These are phyloP conservation scores for Ranitomeya imitator DNA, from an alignment of 2,113 vertebrate genomes.

Conservation along the genomic window DNA sequence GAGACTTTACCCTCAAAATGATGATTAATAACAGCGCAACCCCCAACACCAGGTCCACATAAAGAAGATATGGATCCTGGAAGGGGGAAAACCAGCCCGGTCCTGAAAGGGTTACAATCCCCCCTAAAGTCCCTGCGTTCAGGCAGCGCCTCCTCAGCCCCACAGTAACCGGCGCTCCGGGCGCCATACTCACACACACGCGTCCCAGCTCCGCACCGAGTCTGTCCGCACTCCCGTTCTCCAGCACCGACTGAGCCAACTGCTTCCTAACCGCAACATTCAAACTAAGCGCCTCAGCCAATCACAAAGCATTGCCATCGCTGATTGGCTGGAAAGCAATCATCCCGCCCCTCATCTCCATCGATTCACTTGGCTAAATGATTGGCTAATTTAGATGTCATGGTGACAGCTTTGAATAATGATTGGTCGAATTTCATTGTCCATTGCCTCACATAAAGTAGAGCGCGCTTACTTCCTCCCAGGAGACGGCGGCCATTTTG, in stretches of 20 bases:
- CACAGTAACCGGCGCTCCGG: too few relatives aligned
- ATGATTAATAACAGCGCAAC: too few relatives aligned
- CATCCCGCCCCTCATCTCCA: not conserved
- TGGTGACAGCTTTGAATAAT: not conserved
- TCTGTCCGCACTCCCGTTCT: not conserved
- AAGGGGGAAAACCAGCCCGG: too few relatives aligned
- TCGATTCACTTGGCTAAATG: not conserved
- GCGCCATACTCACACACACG: too few relatives aligned
- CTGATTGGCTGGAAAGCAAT: slow-evolving; percentile 51
- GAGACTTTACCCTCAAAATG: too few relatives aligned
- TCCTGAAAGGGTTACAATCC: too few relatives aligned
- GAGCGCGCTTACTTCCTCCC: not conserved
- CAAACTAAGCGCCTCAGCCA: slow-evolving; percentile 70
- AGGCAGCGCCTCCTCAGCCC: too few relatives aligned
- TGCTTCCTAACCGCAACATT: slow-evolving; percentile 62
- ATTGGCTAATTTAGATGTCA: not conserved
- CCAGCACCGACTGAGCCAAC: not conserved
- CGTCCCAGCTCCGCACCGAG: not conserved
- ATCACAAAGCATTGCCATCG: not conserved
- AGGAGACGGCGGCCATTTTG: not conserved
- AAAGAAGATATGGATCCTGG: too few relatives aligned
- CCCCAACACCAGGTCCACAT: too few relatives aligned
- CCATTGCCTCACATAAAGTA: not conserved
- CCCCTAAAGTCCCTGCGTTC: too few relatives aligned
- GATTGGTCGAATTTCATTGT: not conserved